These are phyloP conservation scores for Apis dorsata DNA, from an alignment of 1,140 invertebrate genomes.

Conservation along the genomic window DNA sequence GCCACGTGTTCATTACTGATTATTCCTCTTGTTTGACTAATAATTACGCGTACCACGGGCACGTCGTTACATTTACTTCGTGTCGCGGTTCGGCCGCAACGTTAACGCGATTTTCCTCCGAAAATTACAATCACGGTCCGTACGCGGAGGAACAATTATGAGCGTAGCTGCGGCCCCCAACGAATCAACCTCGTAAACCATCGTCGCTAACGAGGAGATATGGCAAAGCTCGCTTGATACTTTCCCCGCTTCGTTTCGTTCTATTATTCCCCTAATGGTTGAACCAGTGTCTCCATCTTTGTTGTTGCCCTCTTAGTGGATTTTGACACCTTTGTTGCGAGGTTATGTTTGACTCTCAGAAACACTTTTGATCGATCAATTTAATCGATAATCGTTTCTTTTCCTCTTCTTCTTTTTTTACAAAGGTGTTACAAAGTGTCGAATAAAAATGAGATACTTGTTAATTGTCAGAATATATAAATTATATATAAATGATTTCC, in stretches of 20 bases:
- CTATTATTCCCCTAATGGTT: neutral
- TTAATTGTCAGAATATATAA: no score
- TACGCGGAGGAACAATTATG: conserved; percentile 54
- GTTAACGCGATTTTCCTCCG: conserved; percentile 62
- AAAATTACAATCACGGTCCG: conserved; percentile 59
- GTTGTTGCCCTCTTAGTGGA: no score
- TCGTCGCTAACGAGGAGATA: conserved; percentile 31
- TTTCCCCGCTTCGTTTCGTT: neutral
- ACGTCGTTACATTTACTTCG: conserved; percentile 61
- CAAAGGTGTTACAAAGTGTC: no score
- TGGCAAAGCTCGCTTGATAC: neutral
- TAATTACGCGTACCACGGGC: conserved; percentile 51
- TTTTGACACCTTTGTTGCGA: no score
- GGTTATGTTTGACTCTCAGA: no score
- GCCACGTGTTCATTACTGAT: conserved; percentile 58
- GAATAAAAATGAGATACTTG: no score
- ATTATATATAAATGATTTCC: no score
- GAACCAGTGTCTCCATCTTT: no score
- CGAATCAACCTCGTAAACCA: conserved; percentile 47
- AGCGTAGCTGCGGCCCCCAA: conserved; percentile 29
- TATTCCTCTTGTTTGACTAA: conserved; percentile 63
- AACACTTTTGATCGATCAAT: no score
- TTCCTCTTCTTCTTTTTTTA: no score
- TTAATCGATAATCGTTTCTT: no score
- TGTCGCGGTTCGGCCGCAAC: conserved; percentile 57